Evolutionary conservation across 2,113 vertebrate genomes (phyloP).

Genomic region (Hypomesus transpacificus): DNA sequence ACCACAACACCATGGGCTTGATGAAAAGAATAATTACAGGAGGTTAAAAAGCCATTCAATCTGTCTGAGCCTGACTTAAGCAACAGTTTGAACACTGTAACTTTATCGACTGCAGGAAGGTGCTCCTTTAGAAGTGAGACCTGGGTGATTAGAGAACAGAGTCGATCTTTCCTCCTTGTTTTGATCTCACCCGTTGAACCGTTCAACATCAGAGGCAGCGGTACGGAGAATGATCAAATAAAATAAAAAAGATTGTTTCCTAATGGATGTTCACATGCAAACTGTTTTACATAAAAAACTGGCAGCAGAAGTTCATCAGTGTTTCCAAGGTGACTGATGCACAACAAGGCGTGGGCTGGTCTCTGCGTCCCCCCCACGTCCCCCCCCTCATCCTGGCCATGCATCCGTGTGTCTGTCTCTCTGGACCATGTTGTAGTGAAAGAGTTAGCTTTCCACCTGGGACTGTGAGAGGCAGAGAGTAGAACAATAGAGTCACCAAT

Average conservation of each 20-base stretch:
- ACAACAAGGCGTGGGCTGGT: not conserved
- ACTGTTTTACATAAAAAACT: conserved; percentile 5
- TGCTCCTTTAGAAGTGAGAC: conserved; percentile 10
- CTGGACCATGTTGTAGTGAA: no score
- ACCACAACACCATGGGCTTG: conserved; percentile 52
- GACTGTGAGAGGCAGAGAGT: no score
- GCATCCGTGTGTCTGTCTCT: not conserved
- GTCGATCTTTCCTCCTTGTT: no score
- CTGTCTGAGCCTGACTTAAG: conserved; percentile 55
- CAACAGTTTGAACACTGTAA: no score
- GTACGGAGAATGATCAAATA: no score
- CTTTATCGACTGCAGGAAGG: conserved; percentile 25
- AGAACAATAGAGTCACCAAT: no score
- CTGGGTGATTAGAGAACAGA: not conserved
- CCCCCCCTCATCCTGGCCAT: conserved; percentile 39
- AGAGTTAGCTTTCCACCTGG: no score
- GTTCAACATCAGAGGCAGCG: no score
- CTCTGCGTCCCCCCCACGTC: not conserved
- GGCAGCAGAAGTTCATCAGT: conserved; percentile 37
- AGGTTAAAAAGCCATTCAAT: conserved; percentile 65
- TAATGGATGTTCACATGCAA: no score
- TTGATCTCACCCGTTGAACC: no score
- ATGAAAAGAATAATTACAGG: conserved; percentile 64
- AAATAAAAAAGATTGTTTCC: not conserved
- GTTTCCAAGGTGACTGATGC: conserved; percentile 41